Base-by-base conservation (phyloP, 2,113 vertebrate species). In the Seriola aureovittata region DNA sequence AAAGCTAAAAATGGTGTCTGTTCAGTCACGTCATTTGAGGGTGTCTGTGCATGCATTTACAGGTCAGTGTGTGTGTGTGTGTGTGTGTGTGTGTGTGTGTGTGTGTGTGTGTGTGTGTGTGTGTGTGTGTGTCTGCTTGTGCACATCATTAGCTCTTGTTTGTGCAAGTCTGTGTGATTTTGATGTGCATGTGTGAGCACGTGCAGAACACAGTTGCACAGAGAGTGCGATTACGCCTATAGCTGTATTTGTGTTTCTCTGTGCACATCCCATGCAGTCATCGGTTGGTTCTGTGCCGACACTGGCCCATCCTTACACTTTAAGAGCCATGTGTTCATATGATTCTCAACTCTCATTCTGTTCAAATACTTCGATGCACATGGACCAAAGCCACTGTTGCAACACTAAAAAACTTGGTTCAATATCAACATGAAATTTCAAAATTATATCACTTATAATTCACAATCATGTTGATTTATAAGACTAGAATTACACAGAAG, bases 71-170 rank as follows among this genome's bases (percentile, higher is more conserved):
- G 63, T 52, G 52, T 75, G 58, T 21, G 55, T 52, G 84, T 38
- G 62, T 29, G 62, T 62, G 58, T 71, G 46, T 59, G 59, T 70
- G 59, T 38, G 65, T 74, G 44, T 17, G 5, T 21, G 55, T 52
- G 84, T 38, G 62, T 29, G 62, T 62, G 58, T 71, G 46, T 59
- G 59, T 70, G 59, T 38, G 65, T 74, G 44, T 17, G 5, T 54
- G 69, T 50, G 16, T 17, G 5, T 36, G n/a, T 13, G 16, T 65
- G 69, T 46, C 6, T 58, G 44, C 60, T 55, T n/a, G 50, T 17
- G 32, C 19, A 38, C 40, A 52, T 57, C 23, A 66, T 19, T 52
- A 2, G 13, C 46, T 48, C 46, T 48, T 48, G 4, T 71, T 64
- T 11, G 60, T 11, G 42, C 16, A 2, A 40, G 54, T 74, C 8